Base-by-base conservation (phyloP, 2,113 vertebrate species). In the Forbesichthys agassizii region DNA sequence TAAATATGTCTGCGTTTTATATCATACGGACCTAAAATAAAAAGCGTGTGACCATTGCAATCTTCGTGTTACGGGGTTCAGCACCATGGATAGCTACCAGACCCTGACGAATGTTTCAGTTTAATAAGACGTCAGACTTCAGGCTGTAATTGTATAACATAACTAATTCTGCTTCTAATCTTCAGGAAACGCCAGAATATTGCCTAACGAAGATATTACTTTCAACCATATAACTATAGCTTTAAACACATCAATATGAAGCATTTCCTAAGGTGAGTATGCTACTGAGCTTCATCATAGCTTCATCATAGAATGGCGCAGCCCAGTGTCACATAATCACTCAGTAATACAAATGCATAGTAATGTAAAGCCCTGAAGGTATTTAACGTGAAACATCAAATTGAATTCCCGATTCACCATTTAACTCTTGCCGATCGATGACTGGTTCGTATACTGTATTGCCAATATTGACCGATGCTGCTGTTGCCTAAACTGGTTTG, bases 221-320 rank as follows among this genome's bases (percentile, higher is more conserved):
- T 27, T 27, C 27, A 27, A 27, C 27, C 27, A 27, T 27, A 27
- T 27, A 27, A 27, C 27, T 27, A 27, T 27, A 27, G 27, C 27
- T 2, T 42, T 42, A 5, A 42, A 42, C 36, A 42, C n/a, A 71
- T 47, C 85, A 84, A 80, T 54, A 94, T 94, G 93, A 94, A 94
- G 90, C 91, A 94, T 88, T 94, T 94, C 56, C 80, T 94, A 49
- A 91, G 90, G 93, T 94, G 84, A 82, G 64, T 64, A 27, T 27
- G 27, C 27, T 3, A 52, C 42, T 11, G 4, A 33, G 3, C 52
- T 68, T 61, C 36, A 12, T 58, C 55, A 4, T n/a, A 48, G 16
- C 51, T 68, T 61, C 36, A 12, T 58, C 55, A 4, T n/a, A 48
- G 16, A 46, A 13, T 27, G 54, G 2, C 9, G n/a, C 54, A 18